These are phyloP conservation scores for Cyprinodon diabolis DNA, from an alignment of 2,797 vertebrate species.

Conservation along the genomic window DNA sequence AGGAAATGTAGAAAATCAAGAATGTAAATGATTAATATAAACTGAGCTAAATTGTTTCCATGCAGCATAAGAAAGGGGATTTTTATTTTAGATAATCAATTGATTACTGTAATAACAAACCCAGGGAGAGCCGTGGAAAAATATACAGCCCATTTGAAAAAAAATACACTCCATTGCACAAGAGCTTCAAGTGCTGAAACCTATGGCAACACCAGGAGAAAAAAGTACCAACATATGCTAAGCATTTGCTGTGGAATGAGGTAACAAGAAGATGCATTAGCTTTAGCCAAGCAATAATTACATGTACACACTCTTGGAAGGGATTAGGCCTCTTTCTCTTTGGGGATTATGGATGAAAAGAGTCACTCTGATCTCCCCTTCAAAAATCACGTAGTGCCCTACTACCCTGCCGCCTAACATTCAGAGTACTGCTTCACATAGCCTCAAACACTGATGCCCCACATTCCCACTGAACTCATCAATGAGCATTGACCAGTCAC, in stretches of 20 bases:
- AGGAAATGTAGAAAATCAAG: background rate
- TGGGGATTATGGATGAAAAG: conserved; percentile 30
- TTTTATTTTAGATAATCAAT: conserved; percentile 12
- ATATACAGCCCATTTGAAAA: conserved; percentile 21
- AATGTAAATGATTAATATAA: background rate
- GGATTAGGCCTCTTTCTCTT: conserved; percentile 23
- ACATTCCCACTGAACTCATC: conserved; percentile 44
- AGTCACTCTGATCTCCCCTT: conserved; percentile 40
- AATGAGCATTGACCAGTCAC: conserved; percentile 53
- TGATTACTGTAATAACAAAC: conserved; percentile 39
- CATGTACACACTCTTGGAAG: conserved; percentile 11
- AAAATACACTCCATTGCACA: conserved; percentile 46
- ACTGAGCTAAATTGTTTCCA: conserved; percentile 6
- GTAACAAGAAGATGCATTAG: conserved; percentile 34
- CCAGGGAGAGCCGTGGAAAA: conserved; percentile 24
- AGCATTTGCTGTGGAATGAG: conserved; percentile 43
- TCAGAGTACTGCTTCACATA: conserved; percentile 9
- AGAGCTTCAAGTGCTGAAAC: conserved; percentile 41
- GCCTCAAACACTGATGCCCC: conserved; percentile 33
- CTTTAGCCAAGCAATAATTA: conserved; percentile 37
- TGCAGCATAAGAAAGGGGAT: background rate
- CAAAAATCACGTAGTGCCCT: conserved; percentile 43
- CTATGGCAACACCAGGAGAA: conserved; percentile 49
- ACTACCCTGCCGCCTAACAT: conserved; percentile 54
- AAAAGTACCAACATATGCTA: conserved; percentile 44